Conservation (phyloP, 2,113 vertebrate genomes). For the Triplophysa siluroides region DNA sequence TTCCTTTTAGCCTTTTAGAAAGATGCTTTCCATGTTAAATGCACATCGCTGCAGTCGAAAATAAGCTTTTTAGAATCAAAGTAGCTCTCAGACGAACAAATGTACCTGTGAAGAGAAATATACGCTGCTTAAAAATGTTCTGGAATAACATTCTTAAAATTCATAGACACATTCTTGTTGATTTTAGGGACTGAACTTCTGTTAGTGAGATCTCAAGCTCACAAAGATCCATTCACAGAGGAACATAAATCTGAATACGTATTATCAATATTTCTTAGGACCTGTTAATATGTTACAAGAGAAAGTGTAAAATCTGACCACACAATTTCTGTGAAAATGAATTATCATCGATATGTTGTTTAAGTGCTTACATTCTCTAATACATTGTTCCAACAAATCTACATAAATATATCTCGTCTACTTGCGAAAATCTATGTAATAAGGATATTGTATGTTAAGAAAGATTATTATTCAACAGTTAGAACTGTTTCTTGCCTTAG, state of each 20-base stretch:
- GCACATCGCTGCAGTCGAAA: conserved; percentile 26
- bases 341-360: neutral
- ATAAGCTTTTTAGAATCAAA: conserved; percentile 49
- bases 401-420: conserved; percentile 17
- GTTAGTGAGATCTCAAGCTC: too few species aligned
- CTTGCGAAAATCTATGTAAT: neutral
- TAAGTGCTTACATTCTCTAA: neutral
- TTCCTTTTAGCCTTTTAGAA: conserved; percentile 46
- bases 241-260: too few species aligned
- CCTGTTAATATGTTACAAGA: neutral
- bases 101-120: conserved; percentile 47
- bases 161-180: neutral
- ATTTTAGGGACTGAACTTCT: neutral
- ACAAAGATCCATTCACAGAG: too few species aligned
- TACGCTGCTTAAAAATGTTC: conserved; percentile 63
- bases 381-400: conserved; percentile 11
- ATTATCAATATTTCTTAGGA: neutral
- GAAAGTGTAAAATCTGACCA: neutral
- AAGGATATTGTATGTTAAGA: conserved; percentile 4
- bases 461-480: neutral
- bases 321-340: conserved; percentile 11
- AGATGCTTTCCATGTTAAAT: conserved; percentile 58
- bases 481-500: conserved; percentile 1
- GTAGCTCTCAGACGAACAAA: conserved; percentile 57
- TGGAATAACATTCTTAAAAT: conserved; percentile 50